Evolutionary conservation across 2,888 invertebrate species (phyloP).

Genomic region (Xanthia icteritia): DNA sequence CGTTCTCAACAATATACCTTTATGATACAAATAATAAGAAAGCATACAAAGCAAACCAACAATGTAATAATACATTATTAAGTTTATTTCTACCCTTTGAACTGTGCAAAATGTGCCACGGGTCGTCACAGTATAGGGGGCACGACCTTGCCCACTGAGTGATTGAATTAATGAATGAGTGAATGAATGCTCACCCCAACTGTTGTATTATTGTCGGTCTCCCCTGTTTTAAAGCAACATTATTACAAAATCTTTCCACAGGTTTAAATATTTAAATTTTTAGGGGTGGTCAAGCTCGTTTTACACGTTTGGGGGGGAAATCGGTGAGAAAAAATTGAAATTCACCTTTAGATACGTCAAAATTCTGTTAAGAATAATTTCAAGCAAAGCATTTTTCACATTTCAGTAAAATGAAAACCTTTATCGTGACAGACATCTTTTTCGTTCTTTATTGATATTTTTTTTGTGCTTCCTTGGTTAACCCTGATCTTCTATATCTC

Average conservation of each 20-base stretch:
- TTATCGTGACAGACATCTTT: too few relatives aligned
- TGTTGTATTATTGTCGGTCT: conserved; percentile 14
- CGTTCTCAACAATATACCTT: not conserved
- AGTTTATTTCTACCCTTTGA: conserved; percentile 29
- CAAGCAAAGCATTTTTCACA: not conserved
- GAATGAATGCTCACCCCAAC: conserved; percentile 36
- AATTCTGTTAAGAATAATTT: not conserved
- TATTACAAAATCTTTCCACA: conserved; percentile 48
- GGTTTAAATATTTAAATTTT: conserved; percentile 23
- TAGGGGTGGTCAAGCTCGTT: conserved; percentile 21
- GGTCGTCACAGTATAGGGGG: conserved; percentile 40
- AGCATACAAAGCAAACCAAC: conserved; percentile 3
- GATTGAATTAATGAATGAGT: conserved; percentile 20
- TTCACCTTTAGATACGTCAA: not conserved
- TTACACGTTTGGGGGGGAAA: not conserved
- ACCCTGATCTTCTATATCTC: too few relatives aligned
- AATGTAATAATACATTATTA: conserved; percentile 29
- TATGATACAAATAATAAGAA: not conserved
- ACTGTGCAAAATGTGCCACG: conserved; percentile 35
- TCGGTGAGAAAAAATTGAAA: conserved; percentile 31
- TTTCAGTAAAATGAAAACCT: too few relatives aligned
- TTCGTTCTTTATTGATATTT: too few relatives aligned
- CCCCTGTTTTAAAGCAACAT: conserved; percentile 34
- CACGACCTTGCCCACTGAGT: conserved; percentile 54
- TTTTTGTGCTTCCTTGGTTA: too few relatives aligned